Evolutionary conservation across 2,797 vertebrate species (phyloP).

Genomic region (Sparus aurata): DNA sequence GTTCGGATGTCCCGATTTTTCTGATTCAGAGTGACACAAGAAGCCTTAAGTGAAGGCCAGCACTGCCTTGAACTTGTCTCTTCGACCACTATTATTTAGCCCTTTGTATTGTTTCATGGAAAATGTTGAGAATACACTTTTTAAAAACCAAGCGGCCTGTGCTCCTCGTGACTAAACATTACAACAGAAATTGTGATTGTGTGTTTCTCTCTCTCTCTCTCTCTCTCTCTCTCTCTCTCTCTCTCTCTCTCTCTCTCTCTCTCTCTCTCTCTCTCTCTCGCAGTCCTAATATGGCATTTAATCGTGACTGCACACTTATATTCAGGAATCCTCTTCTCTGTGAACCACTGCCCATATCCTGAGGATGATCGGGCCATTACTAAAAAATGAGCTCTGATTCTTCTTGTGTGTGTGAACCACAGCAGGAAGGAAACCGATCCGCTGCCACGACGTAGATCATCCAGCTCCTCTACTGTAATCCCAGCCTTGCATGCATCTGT

Average conservation of each 20-base stretch:
- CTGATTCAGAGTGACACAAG: conserved; percentile 19
- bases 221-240: background rate
- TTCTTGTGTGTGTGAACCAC: conserved; percentile 50
- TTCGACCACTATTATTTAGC: conserved; percentile 41
- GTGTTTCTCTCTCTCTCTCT: background rate
- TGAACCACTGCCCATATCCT: conserved; percentile 35
- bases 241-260: background rate
- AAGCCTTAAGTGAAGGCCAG: conserved; percentile 46
- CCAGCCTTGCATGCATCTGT: conserved; percentile 72
- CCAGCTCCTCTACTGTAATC: conserved; percentile 71
- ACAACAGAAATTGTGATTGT: background rate
- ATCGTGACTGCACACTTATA: conserved; percentile 10
- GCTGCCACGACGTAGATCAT: conserved; percentile 45
- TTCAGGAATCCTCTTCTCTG: conserved; percentile 31
- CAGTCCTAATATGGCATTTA: conserved; percentile 5
- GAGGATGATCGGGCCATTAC: conserved; percentile 33
- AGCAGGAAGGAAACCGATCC: conserved; percentile 68
- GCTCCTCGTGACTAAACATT: conserved; percentile 11
- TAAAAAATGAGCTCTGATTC: conserved; percentile 50
- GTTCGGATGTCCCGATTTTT: conserved; percentile 12
- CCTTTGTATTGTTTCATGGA: conserved; percentile 54
- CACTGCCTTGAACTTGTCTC: conserved; percentile 55
- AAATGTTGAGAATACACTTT: conserved; percentile 57
- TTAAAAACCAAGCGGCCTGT: conserved; percentile 42
- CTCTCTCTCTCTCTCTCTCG: too few species aligned